Base-by-base conservation (phyloP, 2,113 vertebrate genomes). In the Plestiodon gilberti region DNA sequence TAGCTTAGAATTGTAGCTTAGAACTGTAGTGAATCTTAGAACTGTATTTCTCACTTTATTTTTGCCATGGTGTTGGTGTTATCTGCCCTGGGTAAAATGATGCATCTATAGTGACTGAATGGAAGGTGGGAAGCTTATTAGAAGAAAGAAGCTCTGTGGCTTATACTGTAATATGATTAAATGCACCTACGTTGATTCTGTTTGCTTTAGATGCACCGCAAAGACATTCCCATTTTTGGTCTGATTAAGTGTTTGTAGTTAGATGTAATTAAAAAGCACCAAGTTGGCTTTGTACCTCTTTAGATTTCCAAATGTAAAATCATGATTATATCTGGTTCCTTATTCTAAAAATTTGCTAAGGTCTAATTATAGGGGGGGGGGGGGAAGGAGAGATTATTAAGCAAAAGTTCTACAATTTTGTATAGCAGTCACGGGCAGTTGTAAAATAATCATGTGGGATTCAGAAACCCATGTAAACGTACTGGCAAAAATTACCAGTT, bases 301-400 rank as follows among this genome's bases (percentile, higher is more conserved):
- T 59, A 91, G 75, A 57, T 0, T 75, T n/a, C 3, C 87, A 1
- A 8, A 23, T 64, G 85, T 87, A 85, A 75, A 78, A 59, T 78
- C 2, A 57, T 33, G 33, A 25, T 35, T 35, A 38, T 28, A 38
- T 61, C 30, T 59, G 77, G 33, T 23, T 38, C 20, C 30, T 61
- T 20, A 33, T 33, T 79, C 48, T 76, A 25, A 17, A 52, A 52
- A 4, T 22, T 18, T 40, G 20, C 10, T 62, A 79, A 61, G 10
- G 13, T 22, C 17, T 33, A 33, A n/a, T 18, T 57, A 57, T 14
- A 57, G 55, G 13, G 55, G 4, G 38, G 38, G 23, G 18, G 43
- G 8, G 43, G 8, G 43, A 48, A n/a, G n/a, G 1, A 20, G 9
- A 35, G 59, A 22, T 13, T 25, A 79, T 23, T 38, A 13, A 20